Conservation (phyloP, 2,888 invertebrate species). For the Reticulitermes lucifugus region DNA sequence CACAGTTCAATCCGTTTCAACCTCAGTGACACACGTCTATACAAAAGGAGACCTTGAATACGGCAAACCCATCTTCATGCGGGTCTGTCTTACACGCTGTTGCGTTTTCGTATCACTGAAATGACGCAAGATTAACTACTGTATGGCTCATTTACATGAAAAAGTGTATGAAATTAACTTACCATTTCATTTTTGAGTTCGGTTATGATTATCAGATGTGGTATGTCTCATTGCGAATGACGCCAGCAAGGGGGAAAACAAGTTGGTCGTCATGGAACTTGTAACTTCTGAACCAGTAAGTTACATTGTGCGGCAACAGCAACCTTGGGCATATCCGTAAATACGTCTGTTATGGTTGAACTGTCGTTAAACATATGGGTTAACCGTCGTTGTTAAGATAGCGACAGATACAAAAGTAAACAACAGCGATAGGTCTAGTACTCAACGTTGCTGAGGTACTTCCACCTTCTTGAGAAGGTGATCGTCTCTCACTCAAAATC, state of each 20-base stretch:
- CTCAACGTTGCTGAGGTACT: neutral
- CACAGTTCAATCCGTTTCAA: too few species aligned
- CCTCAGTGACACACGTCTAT: too few species aligned
- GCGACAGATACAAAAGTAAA: neutral
- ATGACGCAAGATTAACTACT: too few species aligned
- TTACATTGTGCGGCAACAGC: neutral
- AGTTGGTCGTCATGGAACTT: neutral
- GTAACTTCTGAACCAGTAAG: neutral
- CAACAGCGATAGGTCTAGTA: neutral
- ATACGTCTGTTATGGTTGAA: neutral
- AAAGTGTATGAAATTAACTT: too few species aligned
- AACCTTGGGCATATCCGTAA: neutral
- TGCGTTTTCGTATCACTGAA: too few species aligned
- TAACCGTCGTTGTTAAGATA: slow-evolving; percentile 1
- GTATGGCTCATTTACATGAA: too few species aligned
- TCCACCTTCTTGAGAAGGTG: neutral
- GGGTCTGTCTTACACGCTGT: too few species aligned
- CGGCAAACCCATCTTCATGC: too few species aligned
- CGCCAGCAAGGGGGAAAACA: neutral
- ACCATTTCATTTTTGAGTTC: too few species aligned
- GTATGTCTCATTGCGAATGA: neutral
- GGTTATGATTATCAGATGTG: too few species aligned
- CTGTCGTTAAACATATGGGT: slow-evolving; percentile 8
- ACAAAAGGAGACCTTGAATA: too few species aligned
- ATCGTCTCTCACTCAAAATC: too few species aligned